Evolutionary conservation across 2,113 vertebrate species (phyloP).

Genomic region (Silurus asotus): DNA sequence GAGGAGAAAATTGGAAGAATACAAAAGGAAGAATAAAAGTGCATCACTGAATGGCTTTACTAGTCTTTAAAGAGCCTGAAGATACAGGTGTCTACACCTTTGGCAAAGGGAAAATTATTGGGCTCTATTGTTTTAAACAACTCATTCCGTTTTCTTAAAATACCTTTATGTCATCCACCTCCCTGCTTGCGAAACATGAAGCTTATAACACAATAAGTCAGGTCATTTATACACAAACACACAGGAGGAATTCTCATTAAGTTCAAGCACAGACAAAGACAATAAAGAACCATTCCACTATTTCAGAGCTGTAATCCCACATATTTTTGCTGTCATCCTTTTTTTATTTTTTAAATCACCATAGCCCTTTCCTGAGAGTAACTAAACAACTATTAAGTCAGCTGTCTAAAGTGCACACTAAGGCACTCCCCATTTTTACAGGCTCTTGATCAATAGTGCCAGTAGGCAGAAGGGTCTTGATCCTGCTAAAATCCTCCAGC

Average conservation of each 20-base stretch:
- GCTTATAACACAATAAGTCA: not conserved
- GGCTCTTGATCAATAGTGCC: conserved; percentile 14
- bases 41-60: not conserved
- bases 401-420: not conserved
- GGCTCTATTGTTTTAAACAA: no score
- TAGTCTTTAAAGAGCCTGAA: not conserved
- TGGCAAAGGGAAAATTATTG: not conserved
- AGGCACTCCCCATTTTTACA: not conserved
- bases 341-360: not conserved
- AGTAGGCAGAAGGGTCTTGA: conserved; percentile 15
- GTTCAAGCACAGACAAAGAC: not conserved
- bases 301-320: not conserved
- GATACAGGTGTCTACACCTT: not conserved
- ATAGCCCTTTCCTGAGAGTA: not conserved
- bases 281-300: not conserved
- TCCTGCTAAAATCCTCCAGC: conserved; percentile 14
- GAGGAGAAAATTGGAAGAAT: not conserved
- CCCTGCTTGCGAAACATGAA: not conserved
- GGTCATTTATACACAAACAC: not conserved
- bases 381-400: not conserved
- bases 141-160: not conserved
- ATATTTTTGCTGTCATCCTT: not conserved
- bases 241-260: not conserved
- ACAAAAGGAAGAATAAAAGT: not conserved
- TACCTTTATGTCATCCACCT: not conserved